These are phyloP conservation scores for Chroicocephalus ridibundus DNA, from an alignment of 2,113 vertebrate species.

Conservation along the genomic window DNA sequence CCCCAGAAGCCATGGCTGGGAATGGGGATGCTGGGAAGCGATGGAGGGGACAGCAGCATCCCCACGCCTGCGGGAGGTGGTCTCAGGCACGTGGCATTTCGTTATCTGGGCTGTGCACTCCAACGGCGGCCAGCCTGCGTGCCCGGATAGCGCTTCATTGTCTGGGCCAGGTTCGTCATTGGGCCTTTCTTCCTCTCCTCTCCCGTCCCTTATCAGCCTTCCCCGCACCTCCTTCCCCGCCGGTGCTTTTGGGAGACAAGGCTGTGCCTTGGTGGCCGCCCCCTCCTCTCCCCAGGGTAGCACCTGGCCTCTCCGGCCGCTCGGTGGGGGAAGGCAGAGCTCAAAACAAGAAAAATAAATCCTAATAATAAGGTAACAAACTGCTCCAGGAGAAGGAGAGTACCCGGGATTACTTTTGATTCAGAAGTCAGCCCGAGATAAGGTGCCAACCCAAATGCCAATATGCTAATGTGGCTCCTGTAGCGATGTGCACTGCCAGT, in stretches of 20 bases:
- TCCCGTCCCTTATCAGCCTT: conserved; percentile 8
- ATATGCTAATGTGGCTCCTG: conserved; percentile 21
- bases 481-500: neutral
- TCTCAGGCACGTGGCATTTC: rapidly evolving
- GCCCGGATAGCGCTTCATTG: neutral
- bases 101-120: conserved; percentile 45
- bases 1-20: neutral
- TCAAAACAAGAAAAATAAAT: neutral
- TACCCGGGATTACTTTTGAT: conserved; percentile 21
- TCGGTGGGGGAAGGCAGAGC: neutral
- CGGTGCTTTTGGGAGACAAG: conserved; percentile 15
- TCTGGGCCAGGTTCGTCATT: neutral
- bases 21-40: neutral
- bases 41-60: neutral
- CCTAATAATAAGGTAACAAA: neutral
- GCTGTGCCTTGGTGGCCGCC: rapidly evolving
- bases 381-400: neutral
- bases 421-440: conserved; percentile 1
- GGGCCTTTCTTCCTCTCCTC: conserved; percentile 27
- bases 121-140: neutral
- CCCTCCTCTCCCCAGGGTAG: neutral
- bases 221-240: rapidly evolving
- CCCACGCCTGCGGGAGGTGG: rapidly evolving
- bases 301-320: neutral
- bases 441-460: conserved; percentile 39